These are phyloP conservation scores for Manis javanica DNA, from an alignment of 2,797 vertebrate genomes.

Conservation along the genomic window DNA sequence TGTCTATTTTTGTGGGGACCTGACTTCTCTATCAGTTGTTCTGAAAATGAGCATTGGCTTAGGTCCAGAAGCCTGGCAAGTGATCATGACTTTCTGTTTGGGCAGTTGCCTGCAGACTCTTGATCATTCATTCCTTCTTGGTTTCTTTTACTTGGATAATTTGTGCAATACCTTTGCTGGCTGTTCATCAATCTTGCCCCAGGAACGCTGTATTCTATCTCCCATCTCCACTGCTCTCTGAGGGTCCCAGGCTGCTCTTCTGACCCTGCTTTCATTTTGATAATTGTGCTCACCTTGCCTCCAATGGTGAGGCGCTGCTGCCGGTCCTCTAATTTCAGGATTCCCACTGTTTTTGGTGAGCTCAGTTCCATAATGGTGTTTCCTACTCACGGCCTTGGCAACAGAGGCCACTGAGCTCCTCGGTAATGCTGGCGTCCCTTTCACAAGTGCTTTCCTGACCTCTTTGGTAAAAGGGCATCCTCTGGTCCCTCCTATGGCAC, in stretches of 20 bases:
- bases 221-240: not conserved
- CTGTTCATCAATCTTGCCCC: not conserved
- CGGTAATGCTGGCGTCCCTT: not conserved
- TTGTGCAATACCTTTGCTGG: not conserved
- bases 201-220: not conserved
- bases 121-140: not conserved
- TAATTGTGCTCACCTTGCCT: not conserved
- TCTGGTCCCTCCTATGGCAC: not conserved
- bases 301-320: not conserved
- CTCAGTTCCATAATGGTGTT: not conserved
- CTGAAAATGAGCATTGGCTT: not conserved
- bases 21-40: constrained; percentile 28
- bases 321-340: not conserved
- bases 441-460: not conserved
- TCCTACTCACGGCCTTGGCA: not conserved
- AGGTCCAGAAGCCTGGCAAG: not conserved
- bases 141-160: constrained; percentile 19
- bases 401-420: not conserved
- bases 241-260: not conserved
- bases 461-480: not conserved
- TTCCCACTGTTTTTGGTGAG: not conserved
- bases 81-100: not conserved
- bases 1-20: not conserved
- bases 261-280: constrained; percentile 23
- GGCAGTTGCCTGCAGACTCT: not conserved